Conservation (phyloP, 2,888 invertebrate genomes). For the Cistogaster globosa region DNA sequence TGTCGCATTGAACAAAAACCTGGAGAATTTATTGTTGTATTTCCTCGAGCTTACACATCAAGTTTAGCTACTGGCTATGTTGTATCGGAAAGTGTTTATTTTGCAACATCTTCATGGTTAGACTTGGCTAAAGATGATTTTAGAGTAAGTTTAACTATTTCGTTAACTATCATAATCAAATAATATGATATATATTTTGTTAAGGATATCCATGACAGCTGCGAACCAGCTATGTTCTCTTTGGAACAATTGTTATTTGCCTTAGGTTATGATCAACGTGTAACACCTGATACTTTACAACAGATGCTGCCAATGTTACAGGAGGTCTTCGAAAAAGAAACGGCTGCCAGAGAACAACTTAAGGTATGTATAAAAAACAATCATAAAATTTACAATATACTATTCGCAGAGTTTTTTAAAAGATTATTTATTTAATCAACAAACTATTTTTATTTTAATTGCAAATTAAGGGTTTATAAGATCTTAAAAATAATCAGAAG, state of each 20-base stretch:
- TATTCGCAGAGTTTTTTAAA: too few relatives aligned
- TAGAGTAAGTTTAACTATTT: conserved; percentile 83
- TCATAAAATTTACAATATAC: background rate
- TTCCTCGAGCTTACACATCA: conserved; percentile 94
- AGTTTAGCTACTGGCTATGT: conserved; percentile 94
- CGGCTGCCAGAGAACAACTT: conserved; percentile 86
- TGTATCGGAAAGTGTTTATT: conserved; percentile 96
- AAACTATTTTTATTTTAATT: too few relatives aligned
- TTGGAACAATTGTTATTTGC: conserved; percentile 91
- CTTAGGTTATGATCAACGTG: conserved; percentile 87
- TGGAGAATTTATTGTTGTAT: conserved; percentile 94
- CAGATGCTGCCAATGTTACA: conserved; percentile 86
- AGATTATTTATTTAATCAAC: too few relatives aligned
- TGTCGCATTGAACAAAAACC: conserved; percentile 92
- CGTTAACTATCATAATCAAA: background rate
- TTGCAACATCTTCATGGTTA: conserved; percentile 92
- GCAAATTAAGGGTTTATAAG: too few relatives aligned
- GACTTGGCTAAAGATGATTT: conserved; percentile 88
- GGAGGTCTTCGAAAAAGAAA: conserved; percentile 85
- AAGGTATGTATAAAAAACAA: conserved; percentile 78
- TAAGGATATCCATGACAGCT: conserved; percentile 91
- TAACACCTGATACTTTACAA: conserved; percentile 86
- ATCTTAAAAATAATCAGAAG: too few relatives aligned
- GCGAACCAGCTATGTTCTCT: conserved; percentile 95
- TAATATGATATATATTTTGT: background rate